phyloP scores from a whole-genome alignment of 2,113 vertebrate species.

The Melanerpes aurifrons region DNA sequence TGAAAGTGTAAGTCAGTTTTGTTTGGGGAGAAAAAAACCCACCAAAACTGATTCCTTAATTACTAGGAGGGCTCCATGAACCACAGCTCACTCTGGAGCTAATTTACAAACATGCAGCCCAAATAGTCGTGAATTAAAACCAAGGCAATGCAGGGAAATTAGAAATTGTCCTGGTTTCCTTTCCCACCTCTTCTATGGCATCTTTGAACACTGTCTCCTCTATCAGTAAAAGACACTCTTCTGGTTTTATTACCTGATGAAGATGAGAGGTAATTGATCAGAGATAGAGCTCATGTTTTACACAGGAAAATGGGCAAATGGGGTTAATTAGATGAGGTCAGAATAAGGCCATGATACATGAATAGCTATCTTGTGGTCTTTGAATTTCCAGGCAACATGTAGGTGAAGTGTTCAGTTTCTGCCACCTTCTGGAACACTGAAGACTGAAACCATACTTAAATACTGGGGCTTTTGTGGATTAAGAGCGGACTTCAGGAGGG shows the following conservation, averaged over 20 bases:
- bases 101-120: neutral
- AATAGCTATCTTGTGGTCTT: neutral
- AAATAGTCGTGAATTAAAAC: neutral
- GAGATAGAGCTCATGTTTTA: neutral
- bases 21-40: rapidly evolving
- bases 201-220: neutral
- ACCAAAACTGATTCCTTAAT: neutral
- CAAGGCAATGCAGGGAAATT: neutral
- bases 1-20: neutral
- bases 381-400: neutral
- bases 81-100: neutral
- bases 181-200: neutral
- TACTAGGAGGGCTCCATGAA: neutral
- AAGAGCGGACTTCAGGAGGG: neutral
- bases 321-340: neutral
- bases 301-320: neutral
- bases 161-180: neutral
- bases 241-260: neutral
- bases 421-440: neutral
- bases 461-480: neutral
- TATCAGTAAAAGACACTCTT: neutral
- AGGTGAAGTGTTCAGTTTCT: neutral
- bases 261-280: neutral
- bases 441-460: neutral
- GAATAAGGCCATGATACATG: neutral